Base-by-base conservation (phyloP, 2,888 invertebrate genomes). In the Trissolcus brochymenae region DNA sequence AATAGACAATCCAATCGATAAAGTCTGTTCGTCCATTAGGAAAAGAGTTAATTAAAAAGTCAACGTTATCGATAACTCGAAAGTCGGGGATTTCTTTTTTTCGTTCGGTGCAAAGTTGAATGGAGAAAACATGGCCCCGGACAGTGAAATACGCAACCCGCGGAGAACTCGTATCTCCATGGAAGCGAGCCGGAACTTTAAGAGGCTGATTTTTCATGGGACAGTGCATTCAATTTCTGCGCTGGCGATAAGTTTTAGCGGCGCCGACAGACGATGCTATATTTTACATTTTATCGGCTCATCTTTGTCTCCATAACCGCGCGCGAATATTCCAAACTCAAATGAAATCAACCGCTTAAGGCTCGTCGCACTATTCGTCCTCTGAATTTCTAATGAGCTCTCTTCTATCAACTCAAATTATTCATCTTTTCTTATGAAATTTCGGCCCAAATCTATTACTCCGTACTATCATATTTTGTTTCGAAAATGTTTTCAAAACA, bases 141-240 rank as follows among this genome's bases (percentile, higher is more conserved):
- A 76, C 76, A 77, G 60, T 75, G 77, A 79, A 75, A 77, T 76
- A 80, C 77, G 76, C 66, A 80, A 78, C 60, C 62, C 62, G 70
- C 67, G 62, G 72, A 40, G 56, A 71, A 75, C 77, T 72, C 72
- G 62, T 77, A 78, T 80, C 75, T 77, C 75, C 74, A 76, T 77
- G 79, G 70, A 79, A 77, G 65, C 75, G 56, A 67, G 73, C 66
- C 71, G 71, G 73, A 80, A 74, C 75, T 78, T 78, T 79, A 79
- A 79, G 76, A 76, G 78, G 76, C 76, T 74, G 74, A 78, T 80
- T 78, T 78, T 78, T 80, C 78, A 78, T 76, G 76, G 68, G 78
- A 76, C 79, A 73, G 64, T 77, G 79, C 80, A 80, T 80, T 80
- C 80, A 79, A 79, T 80, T 80, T 80, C 77, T 80, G 59, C 53